A percentile compares a stretch with the other conserved stretches of the same genome.
phyloP scores from a whole-genome alignment of 2,888 invertebrate species.

The Drosophila fungiperda region DNA sequence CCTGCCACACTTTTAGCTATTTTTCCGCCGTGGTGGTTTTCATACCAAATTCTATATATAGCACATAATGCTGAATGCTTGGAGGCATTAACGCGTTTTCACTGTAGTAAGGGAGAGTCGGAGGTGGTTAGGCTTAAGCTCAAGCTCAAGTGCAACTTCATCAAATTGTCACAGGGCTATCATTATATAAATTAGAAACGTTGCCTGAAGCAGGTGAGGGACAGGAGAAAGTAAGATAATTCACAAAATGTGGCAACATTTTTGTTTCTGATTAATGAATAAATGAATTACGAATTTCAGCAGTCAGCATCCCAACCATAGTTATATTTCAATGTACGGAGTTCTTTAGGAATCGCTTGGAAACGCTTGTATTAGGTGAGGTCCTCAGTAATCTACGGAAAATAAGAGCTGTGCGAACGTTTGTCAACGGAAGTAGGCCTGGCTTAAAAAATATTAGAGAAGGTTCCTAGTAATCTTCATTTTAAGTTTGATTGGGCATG shows the following conservation, averaged over 20 bases:
- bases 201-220: constrained; percentile 20
- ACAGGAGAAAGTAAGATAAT: constrained; percentile 13
- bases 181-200: constrained; percentile 25
- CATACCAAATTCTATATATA: constrained; percentile 14
- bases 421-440: neutral
- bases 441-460: neutral
- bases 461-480: neutral
- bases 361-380: no score
- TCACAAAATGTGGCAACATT: constrained; percentile 19
- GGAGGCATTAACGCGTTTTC: constrained; percentile 43
- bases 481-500: neutral
- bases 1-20: constrained; percentile 29
- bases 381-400: neutral
- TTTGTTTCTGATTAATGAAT: constrained; percentile 15
- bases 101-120: constrained; percentile 8
- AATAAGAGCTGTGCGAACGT: neutral
- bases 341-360: no score
- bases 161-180: constrained; percentile 38
- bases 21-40: constrained; percentile 33
- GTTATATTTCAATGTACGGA: neutral
- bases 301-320: neutral
- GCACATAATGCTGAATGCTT: constrained; percentile 27
- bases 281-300: neutral
- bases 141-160: constrained; percentile 40
- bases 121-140: constrained; percentile 32